Evolutionary conservation across 2,113 vertebrate species (phyloP).

Genomic region (Puma concolor): DNA sequence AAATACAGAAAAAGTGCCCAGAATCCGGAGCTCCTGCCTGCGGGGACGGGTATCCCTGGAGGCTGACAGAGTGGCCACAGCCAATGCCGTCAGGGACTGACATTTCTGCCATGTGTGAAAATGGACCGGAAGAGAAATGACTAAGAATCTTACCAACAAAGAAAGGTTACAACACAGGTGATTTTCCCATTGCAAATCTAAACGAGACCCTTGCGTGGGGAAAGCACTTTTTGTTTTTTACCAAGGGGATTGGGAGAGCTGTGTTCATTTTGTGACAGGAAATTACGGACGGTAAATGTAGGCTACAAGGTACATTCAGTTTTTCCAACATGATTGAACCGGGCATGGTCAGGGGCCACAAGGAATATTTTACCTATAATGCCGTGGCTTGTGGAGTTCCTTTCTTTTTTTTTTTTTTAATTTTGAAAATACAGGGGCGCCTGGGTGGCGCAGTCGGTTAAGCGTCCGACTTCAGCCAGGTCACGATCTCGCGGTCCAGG

Average conservation of each 20-base stretch:
- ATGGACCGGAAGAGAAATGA: not conserved
- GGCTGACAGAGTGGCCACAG: fast-evolving
- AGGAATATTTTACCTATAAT: fast-evolving
- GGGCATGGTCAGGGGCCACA: fast-evolving
- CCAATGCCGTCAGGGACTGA: not conserved
- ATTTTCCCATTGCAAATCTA: not conserved
- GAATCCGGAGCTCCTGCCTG: fast-evolving
- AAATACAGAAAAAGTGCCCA: fast-evolving
- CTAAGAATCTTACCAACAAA: fast-evolving
- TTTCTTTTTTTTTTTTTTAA: not conserved
- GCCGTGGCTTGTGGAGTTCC: fast-evolving
- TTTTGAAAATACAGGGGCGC: not conserved
- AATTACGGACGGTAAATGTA: fast-evolving
- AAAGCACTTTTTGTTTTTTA: not conserved
- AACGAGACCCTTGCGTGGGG: not conserved
- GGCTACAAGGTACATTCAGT: fast-evolving
- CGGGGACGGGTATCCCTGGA: fast-evolving
- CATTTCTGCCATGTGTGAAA: fast-evolving
- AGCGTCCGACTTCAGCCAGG: no score
- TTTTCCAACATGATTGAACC: not conserved
- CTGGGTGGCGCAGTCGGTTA: no score
- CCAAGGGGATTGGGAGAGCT: not conserved
- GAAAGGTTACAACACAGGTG: no score
- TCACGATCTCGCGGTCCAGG: no score
- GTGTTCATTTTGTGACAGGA: not conserved